These are phyloP conservation scores for Regulus satrapa DNA, from an alignment of 2,113 vertebrate species.

Conservation along the genomic window DNA sequence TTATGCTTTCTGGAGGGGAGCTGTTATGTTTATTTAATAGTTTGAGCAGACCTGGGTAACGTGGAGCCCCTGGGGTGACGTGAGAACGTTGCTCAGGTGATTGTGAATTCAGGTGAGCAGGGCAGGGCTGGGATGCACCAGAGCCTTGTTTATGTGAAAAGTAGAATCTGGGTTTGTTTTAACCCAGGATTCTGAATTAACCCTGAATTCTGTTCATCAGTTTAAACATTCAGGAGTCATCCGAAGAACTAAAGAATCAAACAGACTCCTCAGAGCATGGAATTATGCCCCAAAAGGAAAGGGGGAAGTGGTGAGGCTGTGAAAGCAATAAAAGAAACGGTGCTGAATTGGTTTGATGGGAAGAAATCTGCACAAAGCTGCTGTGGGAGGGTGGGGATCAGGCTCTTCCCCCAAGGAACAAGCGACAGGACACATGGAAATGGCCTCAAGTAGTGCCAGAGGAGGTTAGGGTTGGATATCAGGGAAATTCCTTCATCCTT, in stretches of 20 bases:
- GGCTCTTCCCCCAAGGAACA: neutral
- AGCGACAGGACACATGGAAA: neutral
- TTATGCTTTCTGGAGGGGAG: constrained; percentile 11
- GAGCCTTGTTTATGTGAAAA: neutral
- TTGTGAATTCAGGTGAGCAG: constrained; percentile 33
- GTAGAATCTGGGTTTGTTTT: neutral
- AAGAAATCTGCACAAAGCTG: neutral
- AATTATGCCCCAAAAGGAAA: neutral
- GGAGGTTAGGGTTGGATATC: neutral
- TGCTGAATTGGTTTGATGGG: neutral
- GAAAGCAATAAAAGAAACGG: neutral
- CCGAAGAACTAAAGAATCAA: neutral
- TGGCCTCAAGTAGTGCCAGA: neutral
- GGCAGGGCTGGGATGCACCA: neutral
- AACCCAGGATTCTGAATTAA: no score
- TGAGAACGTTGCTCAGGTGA: neutral
- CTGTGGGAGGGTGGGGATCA: no score
- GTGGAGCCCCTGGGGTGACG: neutral
- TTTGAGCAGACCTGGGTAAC: neutral
- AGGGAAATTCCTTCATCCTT: neutral
- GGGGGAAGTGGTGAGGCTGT: neutral
- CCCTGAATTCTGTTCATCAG: no score
- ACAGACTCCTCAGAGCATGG: neutral
- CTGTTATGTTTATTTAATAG: constrained; percentile 50
- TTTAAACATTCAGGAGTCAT: neutral